Evolutionary conservation across 2,113 vertebrate genomes (phyloP), one percentile per base, ranked within the genome.

Genomic region (Spermophilus dauricus): DNA sequence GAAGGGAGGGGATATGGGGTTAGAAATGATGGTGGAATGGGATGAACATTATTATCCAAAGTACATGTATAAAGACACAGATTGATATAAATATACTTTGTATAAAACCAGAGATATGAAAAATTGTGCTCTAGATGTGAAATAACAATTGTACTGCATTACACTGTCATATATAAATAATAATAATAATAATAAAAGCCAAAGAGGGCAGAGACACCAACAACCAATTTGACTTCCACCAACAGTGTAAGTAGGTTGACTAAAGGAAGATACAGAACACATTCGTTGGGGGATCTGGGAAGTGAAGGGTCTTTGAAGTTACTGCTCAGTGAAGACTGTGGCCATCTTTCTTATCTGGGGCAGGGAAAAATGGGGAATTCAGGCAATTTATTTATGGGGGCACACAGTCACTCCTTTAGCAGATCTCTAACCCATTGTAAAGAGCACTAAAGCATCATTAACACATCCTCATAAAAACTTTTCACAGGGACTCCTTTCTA

Each of bases 401-500:
- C 26, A 88, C 61, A 89, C 10, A n/a, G 10, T 26, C 89, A 88
- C 69, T 63, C 92, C 56, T 24, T 91, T 14, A 75, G 84, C 0
- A 1, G 73, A 65, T 30, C 95, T 89, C 77, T 92, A 93, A 72
- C 39, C 92, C 26, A 1, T 16, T 81, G 72, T 28, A 13, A 0
- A 56, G n/a, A 76, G 63, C 51, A 48, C 24, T 48, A 72, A 45
- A 91, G 67, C 51, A 94, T 92, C 90, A 80, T 93, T 96, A 96
- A 92, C 24, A 86, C 24, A n/a, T 80, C 51, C 84, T 93, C 82
- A 94, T 30, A 96, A 95, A 97, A 97, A 73, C 85, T 95, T 93
- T 96, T 94, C 92, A 95, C 97, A 61, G 73, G 96, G 67, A 77
- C 93, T 91, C 65, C 84, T 48, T 75, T 97, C 97, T 97, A 58